Base-by-base conservation (phyloP, 1,140 invertebrate species). In the Cyphomyrmex costatus region DNA sequence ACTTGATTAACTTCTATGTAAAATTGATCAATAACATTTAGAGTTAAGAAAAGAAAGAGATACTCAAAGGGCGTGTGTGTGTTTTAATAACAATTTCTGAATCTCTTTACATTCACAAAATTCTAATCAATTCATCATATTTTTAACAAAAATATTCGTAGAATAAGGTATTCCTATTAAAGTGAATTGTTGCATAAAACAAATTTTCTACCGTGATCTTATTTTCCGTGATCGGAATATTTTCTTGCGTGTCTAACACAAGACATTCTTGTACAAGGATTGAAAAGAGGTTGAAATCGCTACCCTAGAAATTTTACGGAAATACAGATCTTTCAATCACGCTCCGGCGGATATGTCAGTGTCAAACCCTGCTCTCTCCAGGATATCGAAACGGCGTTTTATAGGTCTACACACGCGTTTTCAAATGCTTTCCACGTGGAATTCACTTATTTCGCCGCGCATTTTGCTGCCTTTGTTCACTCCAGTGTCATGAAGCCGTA, bases 401-500 rank as follows among this genome's bases (percentile, higher is more conserved):
- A n/a, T 74, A 74, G 53, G 24, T 83, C 68, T 83, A 83, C 33
- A 83, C 33, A 30, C 68, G 53, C 36, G 53, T 61, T 83, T 83
- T 53, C 68, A 74, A 73, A 73, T 60, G 53, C 24, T 27, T 83
- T 46, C 79, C 36, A 60, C 53, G 27, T 46, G 58, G 56, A 60
- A 73, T 83, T 83, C 68, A 74, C 53, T 83, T 83, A 83, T 74
- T 73, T 74, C 53, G 66, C 66, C 51, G 78, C n/a, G 78, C 78
- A 66, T 82, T 61, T 51, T 65, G 56, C 30, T 66, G 84, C 27
- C 53, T 86, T 86, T 87, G 85, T 87, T 88, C 87, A 61, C 42
- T 19, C 65, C 71, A 68, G 56, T 74, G 65, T 82, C 78, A 42
- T 56, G 24, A 84, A 65, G 53, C 56, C 78, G 66, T 88, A 87